Evolutionary conservation across 2,113 vertebrate genomes (phyloP).

Genomic region (Geococcyx californianus): DNA sequence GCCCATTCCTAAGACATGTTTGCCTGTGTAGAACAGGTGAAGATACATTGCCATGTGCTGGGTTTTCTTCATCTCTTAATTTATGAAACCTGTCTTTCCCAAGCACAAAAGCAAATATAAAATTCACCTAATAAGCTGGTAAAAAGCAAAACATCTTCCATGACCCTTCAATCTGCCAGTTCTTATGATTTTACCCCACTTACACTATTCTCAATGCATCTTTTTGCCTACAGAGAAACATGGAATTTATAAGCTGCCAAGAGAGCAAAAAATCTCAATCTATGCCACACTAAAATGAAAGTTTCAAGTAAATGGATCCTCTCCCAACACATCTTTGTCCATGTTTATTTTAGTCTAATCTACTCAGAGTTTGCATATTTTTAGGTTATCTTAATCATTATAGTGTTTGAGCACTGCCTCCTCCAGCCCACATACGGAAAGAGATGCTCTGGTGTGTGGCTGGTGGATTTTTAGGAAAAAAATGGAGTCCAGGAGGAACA

Average conservation of each 20-base stretch:
- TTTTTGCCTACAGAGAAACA: constrained; percentile 9
- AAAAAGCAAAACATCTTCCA: background rate
- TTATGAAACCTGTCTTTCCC: background rate
- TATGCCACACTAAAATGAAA: background rate
- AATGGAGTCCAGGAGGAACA: background rate
- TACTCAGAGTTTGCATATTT: background rate
- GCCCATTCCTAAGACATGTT: background rate
- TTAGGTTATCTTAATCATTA: background rate
- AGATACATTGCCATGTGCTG: background rate
- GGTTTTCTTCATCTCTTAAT: background rate
- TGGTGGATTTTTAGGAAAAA: background rate
- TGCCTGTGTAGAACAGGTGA: background rate
- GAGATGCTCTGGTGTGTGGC: background rate
- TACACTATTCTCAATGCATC: background rate
- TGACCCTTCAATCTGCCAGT: background rate
- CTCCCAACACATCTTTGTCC: background rate
- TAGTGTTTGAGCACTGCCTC: background rate
- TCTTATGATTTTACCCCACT: constrained; percentile 1
- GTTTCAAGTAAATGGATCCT: background rate
- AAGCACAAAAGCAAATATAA: background rate
- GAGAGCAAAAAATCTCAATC: background rate
- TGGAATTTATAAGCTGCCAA: background rate
- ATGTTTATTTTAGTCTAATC: constrained; percentile 7
- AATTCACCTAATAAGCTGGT: background rate
- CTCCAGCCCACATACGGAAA: background rate